Evolutionary conservation across 2,113 vertebrate genomes (phyloP), one percentile per base, ranked within the genome.

Genomic region (Halcyon malimbica): DNA sequence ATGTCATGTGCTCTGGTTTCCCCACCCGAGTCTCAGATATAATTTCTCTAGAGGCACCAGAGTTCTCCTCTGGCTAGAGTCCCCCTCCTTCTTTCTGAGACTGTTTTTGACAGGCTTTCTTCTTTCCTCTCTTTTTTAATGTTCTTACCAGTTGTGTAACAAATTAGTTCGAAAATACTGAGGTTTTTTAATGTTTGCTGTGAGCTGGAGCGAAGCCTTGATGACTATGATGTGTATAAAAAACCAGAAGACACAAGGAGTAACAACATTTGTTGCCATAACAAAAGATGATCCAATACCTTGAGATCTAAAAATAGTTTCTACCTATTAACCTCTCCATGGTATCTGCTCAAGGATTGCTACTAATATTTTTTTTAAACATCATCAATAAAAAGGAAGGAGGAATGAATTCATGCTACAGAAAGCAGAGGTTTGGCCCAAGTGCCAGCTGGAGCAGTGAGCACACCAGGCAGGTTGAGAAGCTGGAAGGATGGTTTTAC

Each of bases 211-310:
- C 75, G 92, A 89, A 96, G 88, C 90, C 86, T 70, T 5, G 11
- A 39, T 62, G 62, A 78, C 73, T 87, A n/a, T 10, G 73, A 73
- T 64, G 80, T 7, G 0, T 79, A 37, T 35, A 79, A 92, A 75
- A 87, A 87, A 69, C 56, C 14, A 5, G 57, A 82, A 83, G 83
- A 94, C 95, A 93, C 83, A 68, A 37, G 88, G 65, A 95, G 93
- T 37, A 97, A 96, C 88, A 96, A 59, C 31, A 25, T 56, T 33
- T 0, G 92, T 96, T 96, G 89, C 95, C 88, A 97, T 96, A 95
- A 93, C 96, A 96, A 63, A 92, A 48, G 33, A 23, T 53, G 86
- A 92, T 75, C 80, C 88, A 95, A 87, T 51, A 88, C 35, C 80
- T 83, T 67, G 21, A 33, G 68, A 29, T 13, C 88, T 89, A 89